Base-by-base conservation (phyloP, 1,140 invertebrate species). In the Orius insidiosus region DNA sequence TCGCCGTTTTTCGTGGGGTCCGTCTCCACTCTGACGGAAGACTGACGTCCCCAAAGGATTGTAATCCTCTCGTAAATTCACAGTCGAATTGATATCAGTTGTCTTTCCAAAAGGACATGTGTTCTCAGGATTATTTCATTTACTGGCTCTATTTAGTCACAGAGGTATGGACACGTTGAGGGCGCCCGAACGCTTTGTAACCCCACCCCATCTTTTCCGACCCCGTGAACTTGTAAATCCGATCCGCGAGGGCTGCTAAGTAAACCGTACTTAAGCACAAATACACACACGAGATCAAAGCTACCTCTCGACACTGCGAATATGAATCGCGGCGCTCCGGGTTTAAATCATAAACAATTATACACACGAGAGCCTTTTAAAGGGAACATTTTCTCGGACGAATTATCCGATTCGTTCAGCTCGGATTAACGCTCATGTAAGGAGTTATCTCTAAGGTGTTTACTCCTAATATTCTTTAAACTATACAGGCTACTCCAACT, bases 201-300 rank as follows among this genome's bases (percentile, higher is more conserved):
- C 16, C 38, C 38, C 16, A 15, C 9, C 38, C 10, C 11, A 10
- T 16, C 38, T 18, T 40, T 40, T 40, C 38, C 38, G 14, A 40
- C 38, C 38, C 16, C 38, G 16, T 40, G 38, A 40, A 40, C 38
- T 40, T 18, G 38, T 40, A 40, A 40, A 40, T 40, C 38, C 38
- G 16, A 40, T 40, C 38, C 38, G 16, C 11, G 16, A 16, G 16
- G 38, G 13, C 38, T 40, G 38, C 38, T 40, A 40, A 40, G 38
- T 40, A 40, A 40, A 40, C 38, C 38, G 11, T 40, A 40, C 38
- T 40, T 40, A 16, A 40, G 38, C 38, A 15, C 38, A 40, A 40
- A 40, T 40, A 40, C 16, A 40, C 16, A 13, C 11, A 40, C n/a
- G 38, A 40, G 11, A 40, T 40, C 38, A 40, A 40, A 40, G 38